Evolutionary conservation across 2,888 invertebrate genomes (phyloP).

Genomic region (Eutolmus rufibarbis): DNA sequence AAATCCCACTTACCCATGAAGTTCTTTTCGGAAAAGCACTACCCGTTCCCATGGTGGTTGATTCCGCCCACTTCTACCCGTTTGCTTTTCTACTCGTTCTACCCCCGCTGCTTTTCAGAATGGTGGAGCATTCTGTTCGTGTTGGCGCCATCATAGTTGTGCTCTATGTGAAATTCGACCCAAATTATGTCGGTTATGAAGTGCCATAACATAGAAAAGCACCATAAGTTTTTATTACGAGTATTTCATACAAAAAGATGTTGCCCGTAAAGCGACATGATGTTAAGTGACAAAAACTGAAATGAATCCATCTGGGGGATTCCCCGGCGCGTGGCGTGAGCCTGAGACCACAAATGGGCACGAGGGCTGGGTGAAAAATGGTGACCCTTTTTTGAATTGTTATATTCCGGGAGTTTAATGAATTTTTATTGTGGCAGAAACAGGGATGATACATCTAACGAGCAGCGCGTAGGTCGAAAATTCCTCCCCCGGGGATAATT

Average conservation of each 20-base stretch:
- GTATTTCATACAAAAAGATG: constrained; percentile 15
- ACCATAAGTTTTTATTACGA: constrained; percentile 22
- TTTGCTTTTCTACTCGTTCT: not conserved
- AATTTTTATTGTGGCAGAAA: constrained; percentile 6
- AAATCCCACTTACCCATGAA: not conserved
- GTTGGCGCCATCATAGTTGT: not conserved
- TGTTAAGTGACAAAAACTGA: constrained; percentile 13
- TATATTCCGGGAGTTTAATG: not conserved
- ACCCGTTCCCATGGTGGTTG: not conserved
- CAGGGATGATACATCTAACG: not conserved
- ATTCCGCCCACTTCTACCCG: not conserved
- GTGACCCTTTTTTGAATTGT: not conserved
- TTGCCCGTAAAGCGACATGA: constrained; percentile 19
- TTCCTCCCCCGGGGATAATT: not conserved
- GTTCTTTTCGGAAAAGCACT: not conserved
- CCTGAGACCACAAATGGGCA: not conserved
- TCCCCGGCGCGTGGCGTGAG: not conserved
- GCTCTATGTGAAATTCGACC: constrained; percentile 9
- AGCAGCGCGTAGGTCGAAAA: not conserved
- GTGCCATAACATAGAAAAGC: constrained; percentile 18
- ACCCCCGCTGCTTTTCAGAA: not conserved
- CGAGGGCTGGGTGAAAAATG: not conserved
- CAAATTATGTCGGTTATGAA: constrained; percentile 26
- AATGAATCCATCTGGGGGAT: not conserved
- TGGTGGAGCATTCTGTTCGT: not conserved